These are phyloP conservation scores for Delichon dasypus DNA, from an alignment of 2,797 vertebrate genomes.

Conservation along the genomic window DNA sequence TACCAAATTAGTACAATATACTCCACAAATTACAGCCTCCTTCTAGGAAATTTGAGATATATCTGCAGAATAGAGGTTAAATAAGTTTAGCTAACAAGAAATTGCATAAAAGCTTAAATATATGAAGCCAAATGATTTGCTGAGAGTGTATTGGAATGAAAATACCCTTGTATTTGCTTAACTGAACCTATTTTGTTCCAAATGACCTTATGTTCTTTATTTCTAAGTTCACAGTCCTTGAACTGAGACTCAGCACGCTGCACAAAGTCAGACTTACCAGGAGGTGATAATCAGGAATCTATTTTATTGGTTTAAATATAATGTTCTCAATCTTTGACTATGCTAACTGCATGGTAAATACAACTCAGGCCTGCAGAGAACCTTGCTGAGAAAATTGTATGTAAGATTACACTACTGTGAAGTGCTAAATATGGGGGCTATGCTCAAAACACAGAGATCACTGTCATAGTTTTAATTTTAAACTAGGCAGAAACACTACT, in stretches of 20 bases:
- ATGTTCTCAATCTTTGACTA: neutral
- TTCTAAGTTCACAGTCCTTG: neutral
- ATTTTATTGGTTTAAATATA: slow-evolving; percentile 1
- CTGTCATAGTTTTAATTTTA: too few species aligned
- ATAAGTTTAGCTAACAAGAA: neutral
- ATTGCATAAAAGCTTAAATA: neutral
- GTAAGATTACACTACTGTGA: neutral
- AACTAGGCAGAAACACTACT: too few species aligned
- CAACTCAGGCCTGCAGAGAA: neutral
- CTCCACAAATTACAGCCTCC: neutral
- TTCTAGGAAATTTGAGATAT: neutral
- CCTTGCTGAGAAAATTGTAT: neutral
- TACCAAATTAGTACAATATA: neutral
- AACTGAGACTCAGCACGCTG: neutral
- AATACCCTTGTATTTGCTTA: neutral
- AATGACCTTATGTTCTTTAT: neutral
- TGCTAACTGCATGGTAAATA: slow-evolving; percentile 10
- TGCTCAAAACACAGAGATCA: neutral
- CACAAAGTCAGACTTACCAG: neutral
- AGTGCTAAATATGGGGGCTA: neutral
- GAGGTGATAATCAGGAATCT: neutral
- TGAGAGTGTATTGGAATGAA: neutral
- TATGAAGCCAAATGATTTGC: neutral
- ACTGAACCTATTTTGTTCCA: neutral
- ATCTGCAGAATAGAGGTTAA: neutral